phyloP scores from a whole-genome alignment of 2,888 invertebrate species.

The Marasmarcha lunaedactyla region DNA sequence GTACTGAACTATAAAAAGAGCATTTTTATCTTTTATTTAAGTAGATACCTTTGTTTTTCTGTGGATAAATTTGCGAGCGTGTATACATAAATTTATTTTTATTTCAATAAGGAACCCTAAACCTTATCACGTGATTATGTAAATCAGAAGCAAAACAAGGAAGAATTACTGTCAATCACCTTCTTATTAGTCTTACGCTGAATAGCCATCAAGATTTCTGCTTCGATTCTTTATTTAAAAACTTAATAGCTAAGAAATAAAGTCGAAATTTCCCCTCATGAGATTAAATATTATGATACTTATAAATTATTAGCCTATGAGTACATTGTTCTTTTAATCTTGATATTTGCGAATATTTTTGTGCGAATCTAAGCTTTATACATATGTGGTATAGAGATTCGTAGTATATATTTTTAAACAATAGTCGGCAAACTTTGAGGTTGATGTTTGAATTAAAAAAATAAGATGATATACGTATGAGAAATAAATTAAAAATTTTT shows the following conservation, averaged over 20 bases:
- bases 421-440: too few species aligned
- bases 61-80: too few species aligned
- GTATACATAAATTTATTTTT: too few species aligned
- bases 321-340: not conserved
- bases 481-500: too few species aligned
- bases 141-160: constrained; percentile 39
- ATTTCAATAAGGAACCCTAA: not conserved
- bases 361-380: not conserved
- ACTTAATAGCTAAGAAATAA: not conserved
- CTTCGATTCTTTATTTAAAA: not conserved
- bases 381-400: too few species aligned
- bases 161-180: constrained; percentile 44
- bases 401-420: too few species aligned
- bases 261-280: not conserved
- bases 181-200: constrained; percentile 23
- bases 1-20: too few species aligned
- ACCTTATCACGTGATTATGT: constrained; percentile 32
- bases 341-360: not conserved
- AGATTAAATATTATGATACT: not conserved
- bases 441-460: too few species aligned
- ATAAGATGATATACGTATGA: too few species aligned
- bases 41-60: too few species aligned
- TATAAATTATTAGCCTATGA: not conserved
- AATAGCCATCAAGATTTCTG: not conserved
- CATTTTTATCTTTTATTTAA: too few species aligned